Base-by-base conservation (phyloP, 2,797 vertebrate genomes). In the Steatocranus sp. region DNA sequence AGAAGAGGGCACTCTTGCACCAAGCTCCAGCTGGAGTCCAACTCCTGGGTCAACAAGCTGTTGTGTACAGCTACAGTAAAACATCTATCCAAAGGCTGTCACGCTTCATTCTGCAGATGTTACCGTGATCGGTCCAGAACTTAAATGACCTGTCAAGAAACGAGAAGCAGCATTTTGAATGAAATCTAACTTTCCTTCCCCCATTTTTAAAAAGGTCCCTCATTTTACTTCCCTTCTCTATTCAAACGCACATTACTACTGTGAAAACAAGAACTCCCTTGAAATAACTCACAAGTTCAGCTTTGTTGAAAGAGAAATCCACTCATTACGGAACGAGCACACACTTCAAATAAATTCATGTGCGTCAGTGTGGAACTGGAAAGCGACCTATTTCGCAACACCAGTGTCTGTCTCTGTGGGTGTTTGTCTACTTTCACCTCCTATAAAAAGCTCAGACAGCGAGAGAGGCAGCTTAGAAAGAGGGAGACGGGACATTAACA, bases 381-480 rank as follows among this genome's bases (percentile, higher is more conserved):
- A 87, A 85, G 90, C 54, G 73, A 88, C 75, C 77, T 56, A 49
- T 92, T 93, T 93, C 88, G 80, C 88, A 89, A 92, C 88, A 80
- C 27, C 17, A 34, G 66, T 23, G 79, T 89, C 86, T 87, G 91
- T 63, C 89, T 92, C 89, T 83, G 91, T 91, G 93, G 92, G 91
- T 80, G 92, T 93, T 89, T 92, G 93, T 93, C 94, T 94, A 88
- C 94, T 94, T 95, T 95, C 93, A 89, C 85, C 91, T 92, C 82
- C 91, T 93, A 91, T 88, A 91, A 93, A 92, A 91, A 90, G 84
- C 53, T 3, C 89, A 88, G 87, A 89, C 74, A 68, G 84, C 81
- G 20, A 77, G 49, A 75, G 5, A 93, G 36, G 79, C 23, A 49
- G 50, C 78, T 36, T 6, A 79, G 51, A 73, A 63, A 78, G 46